Evolutionary conservation across 2,113 vertebrate genomes (phyloP).

Genomic region (Colius striatus): DNA sequence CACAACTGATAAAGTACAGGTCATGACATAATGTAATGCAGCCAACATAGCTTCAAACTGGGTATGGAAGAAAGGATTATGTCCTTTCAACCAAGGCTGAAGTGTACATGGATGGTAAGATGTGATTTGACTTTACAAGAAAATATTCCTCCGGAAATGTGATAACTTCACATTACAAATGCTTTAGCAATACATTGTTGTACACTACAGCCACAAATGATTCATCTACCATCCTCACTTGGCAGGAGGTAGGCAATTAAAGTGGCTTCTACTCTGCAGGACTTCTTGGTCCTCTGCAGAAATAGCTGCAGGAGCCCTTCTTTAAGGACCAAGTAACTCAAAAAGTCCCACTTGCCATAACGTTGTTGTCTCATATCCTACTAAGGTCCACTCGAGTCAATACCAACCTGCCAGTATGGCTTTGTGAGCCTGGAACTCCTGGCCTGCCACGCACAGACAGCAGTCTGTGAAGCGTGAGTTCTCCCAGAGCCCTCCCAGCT

Average conservation of each 20-base stretch:
- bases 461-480: conserved; percentile 97
- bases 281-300: neutral
- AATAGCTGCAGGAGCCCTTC: neutral
- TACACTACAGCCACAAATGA: neutral
- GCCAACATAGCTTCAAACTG: neutral
- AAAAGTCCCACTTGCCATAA: neutral
- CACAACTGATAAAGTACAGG: neutral
- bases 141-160: neutral
- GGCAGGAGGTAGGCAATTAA: neutral
- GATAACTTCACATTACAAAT: neutral
- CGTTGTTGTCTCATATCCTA: neutral
- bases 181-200: neutral
- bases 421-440: conserved; percentile 93
- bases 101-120: neutral
- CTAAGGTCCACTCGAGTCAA: neutral
- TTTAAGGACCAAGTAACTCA: neutral
- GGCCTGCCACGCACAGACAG: conserved; percentile 92
- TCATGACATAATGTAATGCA: neutral
- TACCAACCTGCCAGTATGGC: conserved; percentile 89
- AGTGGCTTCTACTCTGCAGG: no score
- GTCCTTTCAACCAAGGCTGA: neutral
- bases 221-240: neutral
- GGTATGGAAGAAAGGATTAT: neutral
- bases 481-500: conserved; percentile 96
- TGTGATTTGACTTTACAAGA: neutral